Conservation (phyloP, 2,113 vertebrate species). For the Mustelus asterias region DNA sequence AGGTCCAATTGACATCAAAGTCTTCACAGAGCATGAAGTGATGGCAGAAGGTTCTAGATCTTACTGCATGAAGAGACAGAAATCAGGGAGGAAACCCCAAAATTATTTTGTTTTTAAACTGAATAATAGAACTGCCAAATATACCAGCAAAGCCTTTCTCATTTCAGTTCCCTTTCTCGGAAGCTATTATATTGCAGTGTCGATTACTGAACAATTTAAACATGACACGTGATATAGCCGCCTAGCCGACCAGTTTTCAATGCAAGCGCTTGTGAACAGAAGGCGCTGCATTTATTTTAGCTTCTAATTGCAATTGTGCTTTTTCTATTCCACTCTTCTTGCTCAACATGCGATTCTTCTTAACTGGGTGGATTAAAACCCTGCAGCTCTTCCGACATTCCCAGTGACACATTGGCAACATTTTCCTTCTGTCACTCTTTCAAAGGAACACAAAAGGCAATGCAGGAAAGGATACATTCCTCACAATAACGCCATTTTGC, state of each 20-base stretch:
- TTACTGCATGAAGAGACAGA: neutral
- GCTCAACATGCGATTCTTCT: neutral
- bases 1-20: neutral
- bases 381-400: neutral
- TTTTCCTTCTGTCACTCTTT: neutral
- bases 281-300: neutral
- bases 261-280: neutral
- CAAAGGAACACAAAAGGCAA: neutral
- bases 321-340: neutral
- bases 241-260: neutral
- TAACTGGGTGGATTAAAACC: neutral
- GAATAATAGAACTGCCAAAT: neutral
- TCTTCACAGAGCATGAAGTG: neutral
- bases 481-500: neutral
- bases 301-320: neutral
- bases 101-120: neutral
- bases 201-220: neutral
- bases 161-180: neutral
- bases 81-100: neutral
- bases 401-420: neutral
- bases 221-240: neutral
- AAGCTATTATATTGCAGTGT: neutral
- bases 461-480: neutral
- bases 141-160: neutral
- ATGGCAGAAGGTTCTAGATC: neutral